Evolutionary conservation across 2,888 invertebrate genomes (phyloP).

Genomic region (Lymantria dispar): DNA sequence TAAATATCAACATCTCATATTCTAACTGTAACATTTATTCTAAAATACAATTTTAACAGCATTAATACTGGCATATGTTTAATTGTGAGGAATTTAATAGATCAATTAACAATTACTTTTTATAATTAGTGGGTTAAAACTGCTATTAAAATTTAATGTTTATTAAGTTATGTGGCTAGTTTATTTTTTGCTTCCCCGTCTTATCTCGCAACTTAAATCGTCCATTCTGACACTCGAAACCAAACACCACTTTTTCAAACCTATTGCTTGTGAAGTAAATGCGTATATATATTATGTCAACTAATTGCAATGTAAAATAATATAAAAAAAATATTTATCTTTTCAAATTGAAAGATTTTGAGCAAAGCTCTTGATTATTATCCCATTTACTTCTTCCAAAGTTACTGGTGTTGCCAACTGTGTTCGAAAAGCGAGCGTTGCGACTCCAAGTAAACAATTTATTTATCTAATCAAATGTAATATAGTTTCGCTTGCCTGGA

Average conservation of each 20-base stretch:
- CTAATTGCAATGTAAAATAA: conserved; percentile 34
- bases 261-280: conserved; percentile 66
- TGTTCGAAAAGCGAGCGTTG: conserved; percentile 34
- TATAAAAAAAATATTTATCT: background rate
- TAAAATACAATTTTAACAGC: conserved; percentile 56
- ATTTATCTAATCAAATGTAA: background rate
- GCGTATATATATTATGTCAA: conserved; percentile 34
- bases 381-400: conserved; percentile 50
- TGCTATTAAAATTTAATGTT: conserved; percentile 43
- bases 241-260: conserved; percentile 57
- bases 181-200: conserved; percentile 74
- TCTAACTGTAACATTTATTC: conserved; percentile 47
- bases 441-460: conserved; percentile 23
- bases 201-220: conserved; percentile 66
- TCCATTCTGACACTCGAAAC: conserved; percentile 70
- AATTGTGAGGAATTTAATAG: conserved; percentile 35
- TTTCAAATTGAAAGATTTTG: background rate
- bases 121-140: conserved; percentile 45
- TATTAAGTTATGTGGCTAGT: conserved; percentile 30
- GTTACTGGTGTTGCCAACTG: conserved; percentile 32
- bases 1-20: conserved; percentile 51
- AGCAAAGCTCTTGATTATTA: conserved; percentile 31
- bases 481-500: conserved; percentile 18
- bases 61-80: conserved; percentile 64
- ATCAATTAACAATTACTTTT: conserved; percentile 42